A percentile compares a stretch with the other conserved stretches of the same genome.
Conservation (phyloP, 2,113 vertebrate genomes). For the Corythaixoides concolor region DNA sequence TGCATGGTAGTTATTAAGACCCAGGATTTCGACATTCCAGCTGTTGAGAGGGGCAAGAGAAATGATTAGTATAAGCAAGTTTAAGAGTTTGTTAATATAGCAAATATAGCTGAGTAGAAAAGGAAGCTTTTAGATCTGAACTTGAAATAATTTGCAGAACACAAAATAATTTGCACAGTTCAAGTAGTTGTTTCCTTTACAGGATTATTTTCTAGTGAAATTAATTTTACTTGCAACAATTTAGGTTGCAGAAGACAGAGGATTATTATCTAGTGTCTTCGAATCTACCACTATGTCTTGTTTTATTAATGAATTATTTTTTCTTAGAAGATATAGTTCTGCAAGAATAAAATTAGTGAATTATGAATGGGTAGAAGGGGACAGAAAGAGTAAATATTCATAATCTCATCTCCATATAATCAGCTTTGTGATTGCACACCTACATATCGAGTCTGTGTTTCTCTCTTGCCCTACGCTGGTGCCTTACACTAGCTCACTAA, state of each 20-base stretch:
- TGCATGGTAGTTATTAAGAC: not conserved
- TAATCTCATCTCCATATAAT: not conserved
- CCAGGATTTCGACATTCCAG: not conserved
- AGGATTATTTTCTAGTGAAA: not conserved
- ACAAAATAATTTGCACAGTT: not conserved
- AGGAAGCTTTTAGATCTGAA: not conserved
- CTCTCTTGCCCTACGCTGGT: not conserved
- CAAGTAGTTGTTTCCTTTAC: not conserved
- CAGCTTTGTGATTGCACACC: not conserved
- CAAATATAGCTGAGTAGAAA: not conserved
- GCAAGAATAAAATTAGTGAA: not conserved
- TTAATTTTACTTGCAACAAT: not conserved
- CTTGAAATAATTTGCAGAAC: not conserved
- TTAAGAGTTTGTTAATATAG: not conserved
- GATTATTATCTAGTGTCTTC: not conserved
- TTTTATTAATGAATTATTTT: slow-evolving; percentile 43
- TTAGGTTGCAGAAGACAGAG: not conserved
- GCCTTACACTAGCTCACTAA: not conserved
- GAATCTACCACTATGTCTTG: not conserved
- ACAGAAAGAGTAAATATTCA: not conserved
- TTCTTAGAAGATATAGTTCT: slow-evolving; percentile 11
- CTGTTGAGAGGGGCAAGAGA: not conserved
- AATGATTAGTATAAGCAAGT: not conserved
- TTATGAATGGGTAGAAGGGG: not conserved
- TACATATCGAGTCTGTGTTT: not conserved